A percentile compares a stretch with the other conserved stretches of the same genome.
phyloP scores from a whole-genome alignment of 2,113 vertebrate species.

The Triplophysa dalaica region DNA sequence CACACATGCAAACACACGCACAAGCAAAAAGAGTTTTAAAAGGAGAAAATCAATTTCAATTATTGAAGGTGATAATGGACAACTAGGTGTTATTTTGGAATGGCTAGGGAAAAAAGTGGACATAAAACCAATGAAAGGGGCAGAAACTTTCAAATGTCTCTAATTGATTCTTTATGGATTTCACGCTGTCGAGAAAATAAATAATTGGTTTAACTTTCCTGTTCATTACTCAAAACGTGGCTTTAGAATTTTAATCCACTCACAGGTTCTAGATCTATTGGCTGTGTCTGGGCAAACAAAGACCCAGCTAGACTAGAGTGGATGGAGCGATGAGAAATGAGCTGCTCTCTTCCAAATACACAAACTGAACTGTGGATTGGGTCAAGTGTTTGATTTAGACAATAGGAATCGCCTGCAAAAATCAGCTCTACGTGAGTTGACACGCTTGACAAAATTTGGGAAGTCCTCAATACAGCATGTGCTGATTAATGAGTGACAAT shows the following conservation, averaged over 20 bases:
- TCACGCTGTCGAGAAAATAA: conserved; percentile 59
- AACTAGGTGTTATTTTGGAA: conserved; percentile 71
- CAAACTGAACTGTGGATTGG: conserved; percentile 71
- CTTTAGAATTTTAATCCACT: conserved; percentile 44
- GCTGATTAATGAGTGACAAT: conserved; percentile 84
- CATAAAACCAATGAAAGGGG: conserved; percentile 70
- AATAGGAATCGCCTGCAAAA: conserved; percentile 69
- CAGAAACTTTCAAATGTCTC: conserved; percentile 68
- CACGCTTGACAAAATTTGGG: conserved; percentile 77
- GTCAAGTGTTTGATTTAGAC: conserved; percentile 79
- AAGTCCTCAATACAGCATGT: conserved; percentile 72
- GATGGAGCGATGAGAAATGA: conserved; percentile 38
- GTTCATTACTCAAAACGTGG: conserved; percentile 50
- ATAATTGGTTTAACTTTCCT: conserved; percentile 43
- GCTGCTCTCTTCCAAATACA: conserved; percentile 11
- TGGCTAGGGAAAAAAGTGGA: conserved; percentile 64
- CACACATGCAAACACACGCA: conserved; percentile 20
- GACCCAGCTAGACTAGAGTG: conserved; percentile 33
- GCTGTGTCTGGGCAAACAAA: conserved; percentile 46
- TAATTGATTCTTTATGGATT: conserved; percentile 65
- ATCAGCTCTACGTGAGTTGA: conserved; percentile 76
- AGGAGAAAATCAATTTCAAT: conserved; percentile 74
- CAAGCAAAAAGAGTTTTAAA: conserved; percentile 56
- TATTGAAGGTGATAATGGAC: conserved; percentile 74
- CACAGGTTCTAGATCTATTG: conserved; percentile 39